A percentile compares a stretch with the other conserved stretches of the same genome.
phyloP scores from a whole-genome alignment of 1,140 invertebrate genomes.

The Polyergus mexicanus region DNA sequence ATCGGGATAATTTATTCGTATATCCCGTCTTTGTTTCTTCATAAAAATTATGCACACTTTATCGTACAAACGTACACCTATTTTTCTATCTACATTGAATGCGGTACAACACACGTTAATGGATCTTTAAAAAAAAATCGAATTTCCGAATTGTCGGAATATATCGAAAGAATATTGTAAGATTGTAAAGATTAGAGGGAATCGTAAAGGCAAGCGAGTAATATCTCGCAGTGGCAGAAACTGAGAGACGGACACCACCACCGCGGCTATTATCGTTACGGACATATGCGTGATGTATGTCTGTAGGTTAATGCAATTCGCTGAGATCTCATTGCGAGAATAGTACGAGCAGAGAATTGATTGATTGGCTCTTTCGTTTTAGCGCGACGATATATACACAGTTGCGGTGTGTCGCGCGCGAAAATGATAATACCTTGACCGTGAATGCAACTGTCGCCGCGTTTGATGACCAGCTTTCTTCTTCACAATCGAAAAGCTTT shows the following conservation, averaged over 20 bases:
- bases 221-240: conserved; percentile 23
- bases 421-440: conserved; percentile 71
- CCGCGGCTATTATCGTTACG: conserved; percentile 74
- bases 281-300: conserved; percentile 83
- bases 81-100: no score
- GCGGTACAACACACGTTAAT: not conserved
- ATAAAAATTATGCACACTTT: not conserved
- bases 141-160: not conserved
- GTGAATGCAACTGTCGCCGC: not conserved
- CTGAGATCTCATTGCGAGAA: conserved; percentile 84
- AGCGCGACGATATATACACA: conserved; percentile 60
- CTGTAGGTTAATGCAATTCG: conserved; percentile 87
- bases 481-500: not conserved
- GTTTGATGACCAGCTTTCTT: no score
- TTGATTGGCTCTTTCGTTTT: conserved; percentile 85
- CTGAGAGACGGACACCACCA: conserved; percentile 56
- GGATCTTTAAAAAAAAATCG: not conserved
- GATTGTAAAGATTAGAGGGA: conserved; percentile 8
- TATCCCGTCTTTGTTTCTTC: conserved; percentile 34
- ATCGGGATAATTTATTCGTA: conserved; percentile 64
- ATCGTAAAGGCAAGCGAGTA: not conserved
- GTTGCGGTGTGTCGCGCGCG: conserved; percentile 56
- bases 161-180: not conserved
- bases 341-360: conserved; percentile 83
- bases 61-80: no score